Base-by-base conservation (phyloP, 2,113 vertebrate species). In the Callochromis pleurospilus region DNA sequence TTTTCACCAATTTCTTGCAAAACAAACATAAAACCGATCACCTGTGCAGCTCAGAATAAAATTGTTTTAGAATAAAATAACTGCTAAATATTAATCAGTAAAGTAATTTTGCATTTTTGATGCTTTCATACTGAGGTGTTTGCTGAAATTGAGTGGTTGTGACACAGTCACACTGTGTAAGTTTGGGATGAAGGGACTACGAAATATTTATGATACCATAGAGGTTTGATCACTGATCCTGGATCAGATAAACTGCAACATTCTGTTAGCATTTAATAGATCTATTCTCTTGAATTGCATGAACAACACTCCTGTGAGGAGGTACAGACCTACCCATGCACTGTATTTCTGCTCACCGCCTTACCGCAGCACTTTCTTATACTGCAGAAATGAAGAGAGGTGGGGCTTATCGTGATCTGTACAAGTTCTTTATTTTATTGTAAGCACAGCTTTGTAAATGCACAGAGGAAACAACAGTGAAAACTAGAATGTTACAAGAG, bases 401-500 rank as follows among this genome's bases (percentile, higher is more conserved):
- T 31, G 7, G 33, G 33, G 36, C 56, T 86, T 29, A 51, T 88
- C 19, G 79, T 91, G 89, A 97, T 98, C 97, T 99, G 97, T 99
- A 99, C 98, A 99, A 95, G 97, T 98, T 96, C 91, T 96, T 95
- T 93, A 98, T 98, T 98, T 98, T 96, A 98, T 96, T 96, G 96
- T 97, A 98, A 99, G 98, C 98, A 97, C 96, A 97, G 97, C 97
- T 97, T 97, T 98, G 97, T 98, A 98, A 98, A 99, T 98, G 98
- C 98, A 98, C 96, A 90, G 97, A 94, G 94, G 95, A 94, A 96
- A 96, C 95, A 96, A 97, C 96, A 96, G 96, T 96, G 97, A 96
- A 97, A 97, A 97, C 95, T 94, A 97, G 96, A 96, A 95, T 95
- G 97, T 97, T 97, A 97, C 95, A 93, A 95, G 94, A 93, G 92